Conservation (phyloP, 1,140 invertebrate genomes). For the Propsilocerus akamusi region DNA sequence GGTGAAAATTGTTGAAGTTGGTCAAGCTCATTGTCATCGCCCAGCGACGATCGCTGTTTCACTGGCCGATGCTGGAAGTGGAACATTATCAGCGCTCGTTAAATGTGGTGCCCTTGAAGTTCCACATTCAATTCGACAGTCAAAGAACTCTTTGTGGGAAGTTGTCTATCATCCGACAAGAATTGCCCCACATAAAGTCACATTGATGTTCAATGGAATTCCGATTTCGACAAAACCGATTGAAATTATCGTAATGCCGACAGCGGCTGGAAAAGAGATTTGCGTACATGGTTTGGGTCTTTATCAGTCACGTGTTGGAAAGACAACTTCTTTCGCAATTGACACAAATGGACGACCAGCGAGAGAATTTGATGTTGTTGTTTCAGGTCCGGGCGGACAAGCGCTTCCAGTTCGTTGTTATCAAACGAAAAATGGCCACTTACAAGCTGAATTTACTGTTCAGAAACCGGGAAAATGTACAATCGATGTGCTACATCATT, state of each 20-base stretch:
- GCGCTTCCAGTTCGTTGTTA: conserved; percentile 87
- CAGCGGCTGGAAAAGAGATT: conserved; percentile 45
- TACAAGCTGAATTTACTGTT: conserved; percentile 83
- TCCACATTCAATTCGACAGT: conserved; percentile 51
- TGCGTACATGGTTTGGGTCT: conserved; percentile 45
- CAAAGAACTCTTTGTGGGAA: conserved; percentile 50
- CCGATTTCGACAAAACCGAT: conserved; percentile 36
- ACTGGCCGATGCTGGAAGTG: conserved; percentile 60
- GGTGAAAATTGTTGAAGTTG: conserved; percentile 57
- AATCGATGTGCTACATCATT: conserved; percentile 75
- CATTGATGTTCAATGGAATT: conserved; percentile 57
- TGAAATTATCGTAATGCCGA: conserved; percentile 30
- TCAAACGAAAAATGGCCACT: conserved; percentile 83
- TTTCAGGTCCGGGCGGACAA: conserved; percentile 71
- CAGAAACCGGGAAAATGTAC: conserved; percentile 47
- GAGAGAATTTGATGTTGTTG: conserved; percentile 79
- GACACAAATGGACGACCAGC: conserved; percentile 70
- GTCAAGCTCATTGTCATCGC: conserved; percentile 63
- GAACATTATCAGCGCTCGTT: conserved; percentile 58
- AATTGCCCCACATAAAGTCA: conserved; percentile 63
- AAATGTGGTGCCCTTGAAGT: conserved; percentile 61
- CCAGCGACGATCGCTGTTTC: conserved; percentile 48
- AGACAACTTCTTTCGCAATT: conserved; percentile 71
- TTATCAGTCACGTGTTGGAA: conserved; percentile 62
- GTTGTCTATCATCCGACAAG: conserved; percentile 70